Base-by-base conservation (phyloP, 2,113 vertebrate species). In the Corydoras sp. region DNA sequence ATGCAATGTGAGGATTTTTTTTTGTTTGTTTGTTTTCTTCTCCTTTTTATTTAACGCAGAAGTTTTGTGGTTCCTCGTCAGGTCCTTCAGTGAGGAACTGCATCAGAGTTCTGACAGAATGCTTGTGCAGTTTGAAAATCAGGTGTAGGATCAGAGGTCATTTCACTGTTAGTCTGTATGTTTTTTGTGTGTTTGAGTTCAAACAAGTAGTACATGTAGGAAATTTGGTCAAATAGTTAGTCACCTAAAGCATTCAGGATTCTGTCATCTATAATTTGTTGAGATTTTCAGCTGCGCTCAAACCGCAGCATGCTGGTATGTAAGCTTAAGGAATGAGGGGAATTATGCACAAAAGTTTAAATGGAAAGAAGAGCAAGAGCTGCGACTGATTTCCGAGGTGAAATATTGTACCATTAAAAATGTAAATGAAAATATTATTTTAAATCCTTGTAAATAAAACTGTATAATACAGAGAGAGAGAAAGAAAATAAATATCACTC, bases 361-460 rank as follows among this genome's bases (percentile, higher is more conserved):
- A 24, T 62, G 7, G 62, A 24, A 32, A 12, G n/a, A 10, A 63
- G 55, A 24, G 9, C 13, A 56, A 12, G 12, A 59, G 80, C 81
- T 84, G 89, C 86, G 83, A 90, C 90, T 84, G 75, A 80, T 79
- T 80, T 78, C 83, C 91, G 86, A 92, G 91, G 92, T 93, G 91
- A 94, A 91, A 90, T 90, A 87, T 92, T 94, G 91, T 94, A 92
- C 80, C 92, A 84, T 94, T 90, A 86, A 93, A 86, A 84, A 86
- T 95, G 92, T 96, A 96, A 92, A 94, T 81, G 82, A 82, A 93
- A 90, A 91, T 90, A 91, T 90, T 93, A 95, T 95, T 96, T 96
- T 96, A 94, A 96, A 92, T 91, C 88, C 83, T 83, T 97, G 92
- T 97, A 98, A 93, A 97, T 96, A 95, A 82, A 90, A 86, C 89